Percentiles rank a stretch among this genome's conserved stretches.
Evolutionary conservation across 2,797 vertebrate species (phyloP).

Genomic region (Onychomys arenicola): DNA sequence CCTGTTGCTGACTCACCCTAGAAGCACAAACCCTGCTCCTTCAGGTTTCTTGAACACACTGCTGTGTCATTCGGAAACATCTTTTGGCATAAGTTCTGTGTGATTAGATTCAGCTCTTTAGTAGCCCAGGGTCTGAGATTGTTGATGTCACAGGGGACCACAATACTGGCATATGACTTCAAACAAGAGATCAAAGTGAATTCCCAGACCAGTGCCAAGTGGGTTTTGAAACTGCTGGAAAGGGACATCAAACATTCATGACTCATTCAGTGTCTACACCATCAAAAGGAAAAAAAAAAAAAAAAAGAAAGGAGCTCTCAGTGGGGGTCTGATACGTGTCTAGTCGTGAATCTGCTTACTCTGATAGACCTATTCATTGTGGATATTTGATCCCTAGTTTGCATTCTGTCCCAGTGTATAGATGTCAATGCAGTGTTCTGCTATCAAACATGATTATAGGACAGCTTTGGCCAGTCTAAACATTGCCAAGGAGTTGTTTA

Average conservation of each 20-base stretch:
- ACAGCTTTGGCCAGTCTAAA: constrained; percentile 73
- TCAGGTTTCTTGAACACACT: background rate
- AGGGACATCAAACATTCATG: constrained; percentile 42
- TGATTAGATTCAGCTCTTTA: constrained; percentile 44
- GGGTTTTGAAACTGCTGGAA: constrained; percentile 46
- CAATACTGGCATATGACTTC: constrained; percentile 41
- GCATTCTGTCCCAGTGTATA: background rate
- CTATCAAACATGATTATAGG: constrained; percentile 1
- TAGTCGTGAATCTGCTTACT: background rate
- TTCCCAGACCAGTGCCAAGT: constrained; percentile 48
- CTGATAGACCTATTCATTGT: background rate
- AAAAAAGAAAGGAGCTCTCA: background rate
- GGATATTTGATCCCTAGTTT: background rate
- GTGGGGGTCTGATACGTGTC: background rate
- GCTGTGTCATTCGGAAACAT: background rate
- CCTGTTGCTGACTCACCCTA: background rate
- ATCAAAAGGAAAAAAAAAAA: background rate
- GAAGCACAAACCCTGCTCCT: background rate
- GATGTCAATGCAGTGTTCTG: constrained; percentile 32
- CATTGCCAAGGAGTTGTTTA: constrained; percentile 76
- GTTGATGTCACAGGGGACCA: constrained; percentile 11
- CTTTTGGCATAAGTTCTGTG: background rate
- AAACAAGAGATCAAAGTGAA: constrained; percentile 70
- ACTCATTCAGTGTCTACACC: constrained; percentile 25
- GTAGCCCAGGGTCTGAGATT: constrained; percentile 16